Percentiles rank a stretch among this genome's conserved stretches.
Conservation (phyloP, 2,797 vertebrate species). For the Neosalanx taihuensis region DNA sequence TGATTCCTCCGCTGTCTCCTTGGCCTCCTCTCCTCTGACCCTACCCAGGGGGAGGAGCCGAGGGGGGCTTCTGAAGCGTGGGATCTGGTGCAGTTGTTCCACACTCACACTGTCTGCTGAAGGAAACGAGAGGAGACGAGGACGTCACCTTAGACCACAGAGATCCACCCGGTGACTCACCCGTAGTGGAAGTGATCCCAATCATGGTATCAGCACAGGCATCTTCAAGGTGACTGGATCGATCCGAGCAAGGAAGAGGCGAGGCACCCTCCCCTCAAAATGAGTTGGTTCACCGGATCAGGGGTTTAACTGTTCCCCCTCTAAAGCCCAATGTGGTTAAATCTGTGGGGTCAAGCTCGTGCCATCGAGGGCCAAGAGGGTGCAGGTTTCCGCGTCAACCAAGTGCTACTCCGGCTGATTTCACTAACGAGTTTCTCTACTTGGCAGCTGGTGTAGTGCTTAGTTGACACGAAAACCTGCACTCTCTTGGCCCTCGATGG, state of each 20-base stretch:
- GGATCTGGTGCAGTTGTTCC: too few relatives aligned
- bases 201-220: neutral
- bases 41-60: too few relatives aligned
- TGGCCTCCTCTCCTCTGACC: neutral
- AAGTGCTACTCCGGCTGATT: too few relatives aligned
- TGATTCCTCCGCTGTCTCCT: neutral
- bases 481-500: too few relatives aligned
- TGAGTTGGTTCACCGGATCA: neutral
- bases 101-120: too few relatives aligned
- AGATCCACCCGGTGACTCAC: constrained; percentile 5
- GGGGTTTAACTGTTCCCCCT: neutral
- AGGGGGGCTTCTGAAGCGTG: too few relatives aligned
- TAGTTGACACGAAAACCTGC: too few relatives aligned
- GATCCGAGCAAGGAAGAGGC: constrained; percentile 17
- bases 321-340: neutral
- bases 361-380: too few relatives aligned
- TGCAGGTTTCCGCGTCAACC: too few relatives aligned
- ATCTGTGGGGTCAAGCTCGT: too few relatives aligned
- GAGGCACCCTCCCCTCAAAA: neutral
- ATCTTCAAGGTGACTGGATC: constrained; percentile 27
- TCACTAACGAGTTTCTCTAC: too few relatives aligned
- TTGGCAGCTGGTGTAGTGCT: too few relatives aligned
- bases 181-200: constrained; percentile 8
- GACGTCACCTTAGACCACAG: neutral
- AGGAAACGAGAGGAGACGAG: neutral